Evolutionary conservation across 2,888 invertebrate species (phyloP), one percentile per base, ranked within the genome.

Genomic region (Protophormia terraenovae): DNA sequence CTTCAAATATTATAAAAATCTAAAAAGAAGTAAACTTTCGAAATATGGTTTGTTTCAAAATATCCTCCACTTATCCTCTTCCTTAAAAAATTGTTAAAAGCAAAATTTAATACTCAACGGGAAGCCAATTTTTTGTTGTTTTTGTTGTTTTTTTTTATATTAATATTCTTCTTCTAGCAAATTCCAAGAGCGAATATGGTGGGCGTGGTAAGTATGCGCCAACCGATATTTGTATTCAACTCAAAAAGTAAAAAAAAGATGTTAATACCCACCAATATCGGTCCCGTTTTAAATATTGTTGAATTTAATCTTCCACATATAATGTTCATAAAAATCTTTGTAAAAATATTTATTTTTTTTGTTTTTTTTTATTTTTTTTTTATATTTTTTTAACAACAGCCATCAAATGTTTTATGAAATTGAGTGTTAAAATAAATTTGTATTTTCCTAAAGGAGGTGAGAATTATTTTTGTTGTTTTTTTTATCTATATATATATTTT

Each of bases 201-300:
- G 86, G 85, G 90, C 89, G 89, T 91, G 90, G 90, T 90, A 91
- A 90, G 90, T 90, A 90, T 90, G 88, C 90, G 90, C 90, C 87
- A 86, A 82, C 87, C 87, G 83, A 85, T 87, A 86, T 83, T 83
- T 81, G 47, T 55, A 71, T 81, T 66, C 60, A 80, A 45, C 72
- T 73, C 27, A 3, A 50, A 45, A 6, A 22, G 22, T 41, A 47
- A 19, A 3, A n/a, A 53, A 53, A 64, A 62, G 76, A 78, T 53
- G 60, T 14, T 69, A 60, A 45, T 45, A 76, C 75, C 62, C 86
- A 82, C 67, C 79, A 81, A 83, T 83, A 86, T 84, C 81, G 87
- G 80, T 84, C 29, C 55, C 67, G 86, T 87, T 76, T 75, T 86
- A 87, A 86, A 88, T 89, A 69, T 62, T 32, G 22, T 72, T 50